Conservation (phyloP, 1,140 invertebrate species). For the Ceratina australensis region DNA sequence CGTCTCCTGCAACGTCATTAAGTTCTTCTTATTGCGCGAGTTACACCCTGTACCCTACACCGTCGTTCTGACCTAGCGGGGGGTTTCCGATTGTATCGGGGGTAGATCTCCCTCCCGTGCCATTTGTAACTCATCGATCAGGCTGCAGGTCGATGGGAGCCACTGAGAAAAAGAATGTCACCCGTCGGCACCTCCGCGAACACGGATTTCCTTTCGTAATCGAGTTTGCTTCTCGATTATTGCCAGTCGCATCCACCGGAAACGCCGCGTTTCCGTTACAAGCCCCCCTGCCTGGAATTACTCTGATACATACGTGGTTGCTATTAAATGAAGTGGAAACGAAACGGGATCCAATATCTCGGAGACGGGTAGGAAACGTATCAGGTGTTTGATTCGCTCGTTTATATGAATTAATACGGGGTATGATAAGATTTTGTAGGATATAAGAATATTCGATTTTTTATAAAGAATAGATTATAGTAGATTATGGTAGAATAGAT, state of each 20-base stretch:
- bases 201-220: constrained; percentile 65
- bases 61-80: constrained; percentile 33
- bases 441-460: no score
- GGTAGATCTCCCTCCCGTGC: constrained; percentile 44
- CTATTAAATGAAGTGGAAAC: no score
- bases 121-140: constrained; percentile 68
- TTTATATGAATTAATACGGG: no score
- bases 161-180: constrained; percentile 50
- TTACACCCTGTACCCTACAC: constrained; percentile 60
- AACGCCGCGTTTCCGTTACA: constrained; percentile 43
- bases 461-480: no score
- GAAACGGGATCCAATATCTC: no score
- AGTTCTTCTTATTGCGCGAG: constrained; percentile 68
- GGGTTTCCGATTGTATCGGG: constrained; percentile 36
- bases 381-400: no score
- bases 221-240: constrained; percentile 65
- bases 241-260: constrained; percentile 54
- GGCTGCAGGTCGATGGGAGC: constrained; percentile 10
- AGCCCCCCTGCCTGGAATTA: background rate
- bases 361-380: no score
- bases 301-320: no score
- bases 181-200: constrained; percentile 49
- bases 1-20: constrained; percentile 71
- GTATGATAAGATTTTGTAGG: no score
- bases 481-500: no score